Base-by-base conservation (phyloP, 2,113 vertebrate genomes). In the Leptosomus discolor region DNA sequence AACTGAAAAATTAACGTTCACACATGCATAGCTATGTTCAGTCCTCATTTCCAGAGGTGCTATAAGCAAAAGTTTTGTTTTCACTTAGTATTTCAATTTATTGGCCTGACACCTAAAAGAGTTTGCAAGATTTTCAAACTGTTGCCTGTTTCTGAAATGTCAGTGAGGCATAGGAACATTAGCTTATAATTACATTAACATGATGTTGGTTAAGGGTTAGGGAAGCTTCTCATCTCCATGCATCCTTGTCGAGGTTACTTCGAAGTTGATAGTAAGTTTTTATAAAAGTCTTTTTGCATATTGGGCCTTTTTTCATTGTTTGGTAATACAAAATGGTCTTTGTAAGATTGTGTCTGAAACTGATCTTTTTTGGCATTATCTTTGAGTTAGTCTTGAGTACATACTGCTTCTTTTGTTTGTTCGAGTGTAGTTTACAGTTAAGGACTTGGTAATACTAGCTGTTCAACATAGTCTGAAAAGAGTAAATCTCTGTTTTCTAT, bases 211-310 rank as follows among this genome's bases (percentile, higher is more conserved):
- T 68, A 27, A 80, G 30, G 61, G 37, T 32, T 85, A 15, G 36
- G 32, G 43, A 82, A 32, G 15, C 2, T 45, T 73, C 34, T 78
- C 7, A 6, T 77, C 24, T 69, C 17, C 5, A 0, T 34, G 1
- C 46, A 30, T 80, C 13, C 30, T 76, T 65, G 15, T 48, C 37
- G 48, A 63, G 29, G 15, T 54, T 77, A 8, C 45, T 77, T 2
- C 0, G 4, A 87, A 67, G 16, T 45, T 79, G 9, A 20, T 39
- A 41, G n/a, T 54, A 50, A 37, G n/a, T 48, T 20, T 78, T 75
- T 3, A 18, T 61, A n/a, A 0, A 63, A 81, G 6, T 80, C 4
- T n/a, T 67, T 54, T 64, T 54, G 11, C 0, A 0, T 48, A 14
- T 7, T 34, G 4, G 6, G 2, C 0, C 1, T 13, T 56, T 46